A percentile compares a stretch with the other conserved stretches of the same genome.
phyloP scores from a whole-genome alignment of 2,113 vertebrate species.

The Chionis minor region DNA sequence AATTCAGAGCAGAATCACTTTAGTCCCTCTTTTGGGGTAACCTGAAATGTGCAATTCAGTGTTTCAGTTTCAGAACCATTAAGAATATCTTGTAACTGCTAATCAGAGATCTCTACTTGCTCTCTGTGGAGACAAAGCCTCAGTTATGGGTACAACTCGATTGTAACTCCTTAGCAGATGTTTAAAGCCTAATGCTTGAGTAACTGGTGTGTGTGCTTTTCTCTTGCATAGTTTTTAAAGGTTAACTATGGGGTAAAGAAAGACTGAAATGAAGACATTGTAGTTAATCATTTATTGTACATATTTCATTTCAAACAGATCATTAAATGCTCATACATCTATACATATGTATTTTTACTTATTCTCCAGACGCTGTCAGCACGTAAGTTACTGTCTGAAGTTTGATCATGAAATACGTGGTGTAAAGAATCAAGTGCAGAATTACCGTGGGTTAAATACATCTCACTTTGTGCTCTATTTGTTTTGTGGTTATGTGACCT shows the following conservation, averaged over 20 bases:
- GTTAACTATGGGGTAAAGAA: background rate
- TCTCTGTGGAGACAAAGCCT: background rate
- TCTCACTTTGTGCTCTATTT: background rate
- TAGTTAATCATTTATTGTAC: background rate
- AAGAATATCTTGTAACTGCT: background rate
- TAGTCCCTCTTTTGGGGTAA: background rate
- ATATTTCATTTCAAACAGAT: background rate
- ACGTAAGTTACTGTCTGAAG: background rate
- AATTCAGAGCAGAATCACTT: background rate
- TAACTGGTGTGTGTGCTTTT: background rate
- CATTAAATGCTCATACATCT: background rate
- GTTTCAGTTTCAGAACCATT: background rate
- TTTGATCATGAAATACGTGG: background rate
- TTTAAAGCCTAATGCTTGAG: background rate
- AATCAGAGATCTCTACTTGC: background rate
- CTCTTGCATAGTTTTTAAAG: background rate
- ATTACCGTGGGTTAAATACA: background rate
- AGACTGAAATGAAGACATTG: background rate
- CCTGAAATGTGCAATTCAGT: background rate
- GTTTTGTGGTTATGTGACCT: background rate
- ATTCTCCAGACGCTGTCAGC: background rate
- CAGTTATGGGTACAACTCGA: accelerated
- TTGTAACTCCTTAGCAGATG: background rate
- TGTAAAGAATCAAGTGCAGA: background rate
- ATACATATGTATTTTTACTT: background rate